Evolutionary conservation across 2,888 invertebrate genomes (phyloP), one percentile per base, ranked within the genome.

Genomic region (Cynaeus angustus): DNA sequence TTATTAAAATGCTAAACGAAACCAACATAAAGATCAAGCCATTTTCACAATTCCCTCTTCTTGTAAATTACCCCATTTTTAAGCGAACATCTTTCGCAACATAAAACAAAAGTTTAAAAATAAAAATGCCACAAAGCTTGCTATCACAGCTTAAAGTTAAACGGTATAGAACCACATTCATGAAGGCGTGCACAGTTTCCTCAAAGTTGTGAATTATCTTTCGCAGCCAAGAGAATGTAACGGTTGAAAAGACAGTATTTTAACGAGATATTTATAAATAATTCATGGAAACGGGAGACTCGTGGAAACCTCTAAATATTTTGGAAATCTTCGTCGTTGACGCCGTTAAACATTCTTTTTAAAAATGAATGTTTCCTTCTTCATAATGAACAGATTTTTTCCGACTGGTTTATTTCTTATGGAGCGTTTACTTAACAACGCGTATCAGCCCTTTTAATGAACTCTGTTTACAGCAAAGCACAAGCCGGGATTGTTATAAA

Each of bases 401-500:
- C 66, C 62, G 62, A 62, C 48, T 38, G 66, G 66, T 53, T 70
- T 66, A 59, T 53, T 70, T 70, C 61, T 46, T 70, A 70, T 62
- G 56, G 50, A 66, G 48, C 70, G 66, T 74, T 75, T 74, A 73
- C 66, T 72, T 72, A 74, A 70, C 73, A 70, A 65, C 70, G 61
- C 66, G 61, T 62, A 66, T 66, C 70, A 62, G 45, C 62, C 41
- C 55, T 65, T 50, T 53, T 69, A 72, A 73, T 72, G 72, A 72
- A 72, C 72, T 46, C 72, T 62, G 70, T 72, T 68, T 59, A 61
- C 70, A 67, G 70, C 56, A 9, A 58, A 52, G 72, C 72, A 69
- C 69, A 70, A 71, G 67, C 71, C 55, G 33, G 67, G 74, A 78
- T 80, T 77, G 76, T 77, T 78, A 80, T 80, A 77, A 79, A 80